Evolutionary conservation across 2,113 vertebrate species (phyloP).

Genomic region (Silurus glanis): DNA sequence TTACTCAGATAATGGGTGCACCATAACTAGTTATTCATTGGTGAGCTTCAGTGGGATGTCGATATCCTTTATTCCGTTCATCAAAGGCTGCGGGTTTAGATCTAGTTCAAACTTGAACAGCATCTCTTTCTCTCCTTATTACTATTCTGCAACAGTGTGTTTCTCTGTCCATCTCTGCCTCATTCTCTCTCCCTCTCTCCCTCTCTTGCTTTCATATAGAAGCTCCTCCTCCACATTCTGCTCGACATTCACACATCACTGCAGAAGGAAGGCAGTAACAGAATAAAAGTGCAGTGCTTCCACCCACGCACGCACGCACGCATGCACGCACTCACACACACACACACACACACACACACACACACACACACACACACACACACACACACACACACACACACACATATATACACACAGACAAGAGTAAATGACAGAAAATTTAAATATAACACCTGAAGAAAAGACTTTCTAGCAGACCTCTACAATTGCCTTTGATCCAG

Average conservation of each 20-base stretch:
- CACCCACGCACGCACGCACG: neutral
- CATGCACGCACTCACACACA: neutral
- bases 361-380: neutral
- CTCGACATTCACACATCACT: constrained; percentile 67
- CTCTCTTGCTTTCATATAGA: constrained; percentile 48
- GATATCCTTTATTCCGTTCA: constrained; percentile 28
- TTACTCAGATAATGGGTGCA: constrained; percentile 40
- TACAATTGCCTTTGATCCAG: neutral
- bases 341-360: neutral
- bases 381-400: neutral
- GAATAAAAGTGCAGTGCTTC: constrained; percentile 51
- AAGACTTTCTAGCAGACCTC: neutral
- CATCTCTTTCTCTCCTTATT: constrained; percentile 32
- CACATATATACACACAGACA: neutral
- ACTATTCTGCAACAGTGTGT: constrained; percentile 52
- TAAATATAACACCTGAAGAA: neutral
- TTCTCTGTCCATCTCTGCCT: constrained; percentile 40
- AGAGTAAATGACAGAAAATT: constrained; percentile 18
- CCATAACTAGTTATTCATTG: constrained; percentile 33
- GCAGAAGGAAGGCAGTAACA: constrained; percentile 62
- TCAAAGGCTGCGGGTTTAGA: constrained; percentile 47
- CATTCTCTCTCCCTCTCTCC: constrained; percentile 18
- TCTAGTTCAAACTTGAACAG: constrained; percentile 44
- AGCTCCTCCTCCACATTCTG: constrained; percentile 70
- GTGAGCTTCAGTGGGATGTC: constrained; percentile 16